Conservation (phyloP, 2,888 invertebrate species). For the Nomada goodeniana region DNA sequence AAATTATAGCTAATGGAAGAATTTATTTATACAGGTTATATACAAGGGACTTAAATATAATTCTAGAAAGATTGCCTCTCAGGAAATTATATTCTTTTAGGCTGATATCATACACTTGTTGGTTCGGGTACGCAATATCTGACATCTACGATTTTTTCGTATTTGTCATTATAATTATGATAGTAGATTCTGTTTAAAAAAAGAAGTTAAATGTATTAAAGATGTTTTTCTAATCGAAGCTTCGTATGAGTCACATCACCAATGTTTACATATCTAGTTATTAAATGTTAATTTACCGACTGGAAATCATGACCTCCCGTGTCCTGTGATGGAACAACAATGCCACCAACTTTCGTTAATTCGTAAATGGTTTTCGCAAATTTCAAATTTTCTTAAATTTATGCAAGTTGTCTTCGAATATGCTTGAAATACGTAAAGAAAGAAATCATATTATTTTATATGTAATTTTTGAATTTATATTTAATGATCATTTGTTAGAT, state of each 20-base stretch:
- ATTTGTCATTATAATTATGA: neutral
- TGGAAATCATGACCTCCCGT: neutral
- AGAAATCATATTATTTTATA: neutral
- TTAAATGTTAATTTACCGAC: neutral
- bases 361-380: neutral
- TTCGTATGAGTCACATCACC: neutral
- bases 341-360: neutral
- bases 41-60: neutral
- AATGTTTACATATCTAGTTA: neutral
- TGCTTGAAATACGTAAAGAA: neutral
- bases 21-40: slow-evolving; percentile 27
- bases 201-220: neutral
- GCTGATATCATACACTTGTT: neutral
- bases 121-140: neutral
- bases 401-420: neutral
- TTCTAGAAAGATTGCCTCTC: no score
- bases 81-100: neutral
- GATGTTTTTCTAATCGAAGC: neutral
- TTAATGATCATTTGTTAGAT: no score
- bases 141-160: neutral
- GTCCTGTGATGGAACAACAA: neutral
- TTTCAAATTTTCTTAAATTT: slow-evolving; percentile 1
- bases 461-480: neutral
- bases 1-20: neutral
- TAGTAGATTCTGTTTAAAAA: neutral